Base-by-base conservation (phyloP, 2,113 vertebrate genomes). In the Alces alces region DNA sequence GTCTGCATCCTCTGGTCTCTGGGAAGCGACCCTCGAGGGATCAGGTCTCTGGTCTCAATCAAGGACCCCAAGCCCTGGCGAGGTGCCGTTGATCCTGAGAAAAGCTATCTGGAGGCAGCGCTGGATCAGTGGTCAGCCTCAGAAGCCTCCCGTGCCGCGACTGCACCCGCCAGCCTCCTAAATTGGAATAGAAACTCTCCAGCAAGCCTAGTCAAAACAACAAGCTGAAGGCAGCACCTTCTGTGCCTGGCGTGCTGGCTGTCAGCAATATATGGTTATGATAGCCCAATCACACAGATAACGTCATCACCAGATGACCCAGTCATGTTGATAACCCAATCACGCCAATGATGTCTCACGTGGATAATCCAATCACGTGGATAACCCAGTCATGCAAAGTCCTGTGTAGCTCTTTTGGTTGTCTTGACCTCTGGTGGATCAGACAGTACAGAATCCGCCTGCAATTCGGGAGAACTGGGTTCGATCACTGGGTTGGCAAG, bases 241-340 rank as follows among this genome's bases (percentile, higher is more conserved):
- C 14, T 5, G 2, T 1, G 1, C 10, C 3, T 0, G 1, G 2
- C 0, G 0, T 3, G 0, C 36, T 19, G 0, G 5, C 47, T 1
- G 3, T 36, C 43, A 1, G 4, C 57, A 17, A 6, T 27, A 47
- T 6, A 25, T 0, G 28, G 39, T 1, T 1, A 2, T 0, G 33
- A 2, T n/a, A 3, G 28, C 1, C 6, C 28, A 45, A 6, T n/a
- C 85, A 5, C 0, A 2, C 14, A 14, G 5, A 6, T 73, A 3
- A 39, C 5, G 5, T 39, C 66, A 73, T 73, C 19, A 39, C 9
- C 19, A 9, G 19, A 39, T 73, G n/a, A 39, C 10, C 19, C 0
- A 1, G 66, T 70, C n/a, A 39, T 79, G 98, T 13, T 73, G 10
- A 39, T 36, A 21, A 70, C 33, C 11, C 36, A 43, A 7, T 43